Evolutionary conservation across 2,113 vertebrate genomes (phyloP), one percentile per base, ranked within the genome.

Genomic region (Hippocampus abdominalis): DNA sequence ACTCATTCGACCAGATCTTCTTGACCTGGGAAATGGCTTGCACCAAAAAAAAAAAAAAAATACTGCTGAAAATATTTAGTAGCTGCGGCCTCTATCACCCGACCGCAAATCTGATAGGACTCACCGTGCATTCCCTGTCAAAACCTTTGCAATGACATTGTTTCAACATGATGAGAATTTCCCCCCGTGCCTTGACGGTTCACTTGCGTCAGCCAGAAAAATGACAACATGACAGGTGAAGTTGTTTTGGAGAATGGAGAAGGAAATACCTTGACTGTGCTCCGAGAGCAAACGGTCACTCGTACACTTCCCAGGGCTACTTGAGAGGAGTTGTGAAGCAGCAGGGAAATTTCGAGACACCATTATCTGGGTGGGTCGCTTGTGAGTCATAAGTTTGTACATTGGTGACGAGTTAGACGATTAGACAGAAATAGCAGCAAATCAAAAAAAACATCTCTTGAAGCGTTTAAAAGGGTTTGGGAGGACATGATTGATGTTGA

Each of bases 391-490:
- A 75, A 84, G 76, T 51, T 74, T 70, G 84, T 71, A 81, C 82
- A 86, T 87, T 82, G 62, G 79, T 86, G 88, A 88, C 85, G 86
- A 86, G 82, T 88, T 59, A 81, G 76, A 88, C 85, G 87, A 89
- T 91, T 87, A 86, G 84, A 84, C 69, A 79, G 85, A 88, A 88
- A 89, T 88, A 87, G 87, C 81, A 86, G 86, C 86, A 86, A 87
- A 91, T 87, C 86, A 85, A 86, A 86, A 36, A 60, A 71, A 80
- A 79, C 64, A 79, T 77, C 76, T 82, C 62, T 82, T 61, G 64
- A 74, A 82, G 83, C 63, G 54, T 65, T 77, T 74, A 69, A 84
- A 63, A 85, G 72, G 12, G 53, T 53, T 71, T 61, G 62, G 66
- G 74, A 71, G 83, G 74, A 84, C 81, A 74, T 86, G 84, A 89